phyloP scores from a whole-genome alignment of 1,140 invertebrate species.

The Mya arenaria region DNA sequence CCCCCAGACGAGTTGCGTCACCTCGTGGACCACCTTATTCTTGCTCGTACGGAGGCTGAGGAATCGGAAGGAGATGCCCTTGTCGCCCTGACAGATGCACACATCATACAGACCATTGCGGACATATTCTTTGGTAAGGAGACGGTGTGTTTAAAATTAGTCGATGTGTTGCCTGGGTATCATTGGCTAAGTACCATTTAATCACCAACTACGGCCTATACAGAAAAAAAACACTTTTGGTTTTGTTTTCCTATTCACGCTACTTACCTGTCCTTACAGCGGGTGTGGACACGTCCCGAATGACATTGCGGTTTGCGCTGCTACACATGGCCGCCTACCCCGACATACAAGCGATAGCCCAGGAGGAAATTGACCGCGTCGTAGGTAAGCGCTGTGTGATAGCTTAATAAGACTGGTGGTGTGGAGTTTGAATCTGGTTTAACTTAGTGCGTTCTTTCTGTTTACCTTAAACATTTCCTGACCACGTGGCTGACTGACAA shows the following conservation, averaged over 20 bases:
- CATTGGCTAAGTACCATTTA: too few species aligned
- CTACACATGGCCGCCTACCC: constrained; percentile 35
- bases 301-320: constrained; percentile 6
- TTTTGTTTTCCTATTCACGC: too few species aligned
- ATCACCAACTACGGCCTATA: too few species aligned
- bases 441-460: too few species aligned
- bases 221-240: too few species aligned
- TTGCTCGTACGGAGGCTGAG: constrained; percentile 10
- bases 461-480: too few species aligned
- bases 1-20: constrained; percentile 14
- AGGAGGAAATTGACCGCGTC: constrained; percentile 48
- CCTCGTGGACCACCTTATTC: constrained; percentile 14
- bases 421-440: too few species aligned
- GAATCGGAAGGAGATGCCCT: neutral
- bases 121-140: constrained; percentile 46
- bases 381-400: constrained; percentile 29
- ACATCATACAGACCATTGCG: constrained; percentile 7
- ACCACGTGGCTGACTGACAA: too few species aligned
- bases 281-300: constrained; percentile 39
- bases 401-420: too few species aligned
- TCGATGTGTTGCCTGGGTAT: too few species aligned
- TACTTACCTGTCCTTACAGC: constrained; percentile 37
- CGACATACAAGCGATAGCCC: constrained; percentile 48
- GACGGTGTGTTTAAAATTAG: too few species aligned
- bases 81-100: neutral